Evolutionary conservation across 2,888 invertebrate genomes (phyloP), one percentile per base, ranked within the genome.

Genomic region (Drosophila merina): DNA sequence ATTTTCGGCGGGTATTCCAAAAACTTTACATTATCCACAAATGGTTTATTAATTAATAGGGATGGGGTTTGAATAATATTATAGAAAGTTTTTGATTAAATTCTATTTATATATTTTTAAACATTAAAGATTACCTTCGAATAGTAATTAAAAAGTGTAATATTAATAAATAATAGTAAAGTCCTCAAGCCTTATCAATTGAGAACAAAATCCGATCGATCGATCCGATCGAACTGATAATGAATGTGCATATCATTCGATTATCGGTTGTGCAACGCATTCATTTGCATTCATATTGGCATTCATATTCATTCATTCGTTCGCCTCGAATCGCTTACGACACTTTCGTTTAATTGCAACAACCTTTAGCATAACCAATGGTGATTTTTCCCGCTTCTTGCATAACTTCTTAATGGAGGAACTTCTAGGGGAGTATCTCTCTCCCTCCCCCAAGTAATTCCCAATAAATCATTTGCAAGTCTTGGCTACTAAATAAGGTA

Each of bases 301-400:
- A 50, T n/a, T 38, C 49, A 36, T 14, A 20, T 20, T 30, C 40
- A 55, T 55, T 55, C 55, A 55, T 45, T 25, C 9, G 12, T 20
- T 30, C 38, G 30, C 20, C 4, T 14, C 14, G 14, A 14, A 14
- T 14, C 7, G 52, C 9, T 51, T 38, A 30, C 36, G 57, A 38
- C 45, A 45, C 25, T 51, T 52, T 44, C 44, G 31, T 36, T 54
- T 31, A 66, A 49, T 60, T 66, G 25, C 62, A 49, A 44, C 40
- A 60, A 49, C 48, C 52, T 66, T 60, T 47, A 28, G 64, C 64
- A 52, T 62, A 28, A 14, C 47, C 7, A 67, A 63, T 56, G 40
- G 38, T 8, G 56, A 51, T 67, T 50, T 62, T 56, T 40, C 55
- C 62, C 48, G 40, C 47, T 47, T 47, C 40, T 52, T 48, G 51